Percentiles rank a stretch among this genome's conserved stretches.
Evolutionary conservation across 2,797 vertebrate genomes (phyloP).

Genomic region (Parauchenoglanis ngamensis): DNA sequence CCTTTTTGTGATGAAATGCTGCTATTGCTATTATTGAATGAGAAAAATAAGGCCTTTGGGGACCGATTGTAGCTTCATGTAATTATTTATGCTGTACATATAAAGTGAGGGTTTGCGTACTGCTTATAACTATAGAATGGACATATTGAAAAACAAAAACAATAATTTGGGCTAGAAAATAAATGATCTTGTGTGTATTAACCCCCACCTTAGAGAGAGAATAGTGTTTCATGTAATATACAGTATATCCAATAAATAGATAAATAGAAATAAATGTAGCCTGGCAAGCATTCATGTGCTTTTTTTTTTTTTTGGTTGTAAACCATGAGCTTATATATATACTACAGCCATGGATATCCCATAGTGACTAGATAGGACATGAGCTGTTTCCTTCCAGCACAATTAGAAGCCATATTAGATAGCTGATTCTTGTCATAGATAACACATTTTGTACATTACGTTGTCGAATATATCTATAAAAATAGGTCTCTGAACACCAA

Average conservation of each 20-base stretch:
- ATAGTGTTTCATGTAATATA: neutral
- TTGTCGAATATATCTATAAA: too few relatives aligned
- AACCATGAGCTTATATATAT: neutral
- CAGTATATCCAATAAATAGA: neutral
- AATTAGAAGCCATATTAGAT: too few relatives aligned
- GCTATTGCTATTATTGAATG: neutral
- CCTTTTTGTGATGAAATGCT: conserved; percentile 1
- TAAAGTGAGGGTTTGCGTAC: neutral
- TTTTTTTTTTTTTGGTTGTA: neutral
- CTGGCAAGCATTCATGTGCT: neutral
- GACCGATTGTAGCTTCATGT: conserved; percentile 1
- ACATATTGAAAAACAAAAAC: neutral
- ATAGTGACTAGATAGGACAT: too few relatives aligned
- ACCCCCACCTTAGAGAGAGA: too few relatives aligned
- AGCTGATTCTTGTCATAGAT: too few relatives aligned
- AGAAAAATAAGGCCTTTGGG: neutral
- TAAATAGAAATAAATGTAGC: neutral
- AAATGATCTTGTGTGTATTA: neutral
- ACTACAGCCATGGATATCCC: neutral
- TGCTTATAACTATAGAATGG: neutral
- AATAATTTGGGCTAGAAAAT: neutral
- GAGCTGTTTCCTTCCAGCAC: too few relatives aligned
- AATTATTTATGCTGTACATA: conserved; percentile 8
- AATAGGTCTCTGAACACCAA: too few relatives aligned
- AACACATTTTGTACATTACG: too few relatives aligned